Evolutionary conservation across 2,888 invertebrate genomes (phyloP).

Genomic region (Metacarcinus magister): DNA sequence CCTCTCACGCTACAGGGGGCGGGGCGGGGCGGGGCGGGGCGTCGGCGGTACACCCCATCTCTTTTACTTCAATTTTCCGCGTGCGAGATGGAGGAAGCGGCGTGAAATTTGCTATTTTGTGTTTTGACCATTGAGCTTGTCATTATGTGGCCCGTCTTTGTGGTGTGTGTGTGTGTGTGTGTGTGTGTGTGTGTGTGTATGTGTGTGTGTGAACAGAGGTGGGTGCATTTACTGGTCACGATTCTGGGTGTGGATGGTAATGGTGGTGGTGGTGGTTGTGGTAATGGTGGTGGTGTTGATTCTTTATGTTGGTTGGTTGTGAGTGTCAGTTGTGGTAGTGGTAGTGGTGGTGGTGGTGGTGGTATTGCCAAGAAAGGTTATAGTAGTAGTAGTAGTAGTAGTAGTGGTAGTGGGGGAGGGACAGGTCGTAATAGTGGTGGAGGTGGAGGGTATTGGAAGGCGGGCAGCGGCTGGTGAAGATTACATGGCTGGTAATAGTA

Average conservation of each 20-base stretch:
- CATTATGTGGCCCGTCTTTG: not conserved
- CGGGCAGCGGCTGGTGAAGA: not conserved
- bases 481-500: slow-evolving; percentile 9
- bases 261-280: not conserved
- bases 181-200: not conserved
- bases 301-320: not conserved
- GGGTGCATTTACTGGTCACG: too few relatives aligned
- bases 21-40: not conserved
- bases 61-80: not conserved
- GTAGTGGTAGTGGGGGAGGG: not conserved
- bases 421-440: not conserved
- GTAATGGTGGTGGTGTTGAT: not conserved
- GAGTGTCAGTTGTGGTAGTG: not conserved
- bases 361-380: not conserved
- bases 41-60: not conserved
- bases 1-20: not conserved
- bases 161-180: slow-evolving; percentile 36
- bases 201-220: not conserved
- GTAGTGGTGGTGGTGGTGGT: not conserved
- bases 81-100: not conserved
- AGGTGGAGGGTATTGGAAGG: not conserved
- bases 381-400: not conserved
- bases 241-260: not conserved
- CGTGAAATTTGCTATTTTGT: not conserved
- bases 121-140: not conserved